phyloP scores from a whole-genome alignment of 1,140 invertebrate species.

The Trachelipus rathkii region DNA sequence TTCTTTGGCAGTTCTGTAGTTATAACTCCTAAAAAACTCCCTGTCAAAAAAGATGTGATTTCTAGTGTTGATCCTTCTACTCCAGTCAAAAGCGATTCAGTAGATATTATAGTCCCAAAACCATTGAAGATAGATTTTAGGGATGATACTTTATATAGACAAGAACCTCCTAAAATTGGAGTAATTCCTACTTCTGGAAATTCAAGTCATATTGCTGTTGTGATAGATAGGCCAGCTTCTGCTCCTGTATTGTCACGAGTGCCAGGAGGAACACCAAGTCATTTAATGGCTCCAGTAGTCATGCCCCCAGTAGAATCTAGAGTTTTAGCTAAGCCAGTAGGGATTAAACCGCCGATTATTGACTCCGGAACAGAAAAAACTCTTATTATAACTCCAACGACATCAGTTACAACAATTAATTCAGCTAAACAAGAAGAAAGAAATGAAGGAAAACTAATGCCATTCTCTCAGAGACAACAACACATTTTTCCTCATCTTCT shows the following conservation, averaged over 20 bases:
- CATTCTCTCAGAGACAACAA: slow-evolving; percentile 42
- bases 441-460: slow-evolving; percentile 36
- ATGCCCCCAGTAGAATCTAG: slow-evolving; percentile 40
- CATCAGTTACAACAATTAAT: neutral
- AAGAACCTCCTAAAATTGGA: slow-evolving; percentile 16
- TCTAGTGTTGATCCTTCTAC: neutral
- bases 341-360: slow-evolving; percentile 27
- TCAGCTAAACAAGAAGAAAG: slow-evolving; percentile 31
- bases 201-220: slow-evolving; percentile 1
- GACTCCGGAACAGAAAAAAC: slow-evolving; percentile 31
- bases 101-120: neutral
- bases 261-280: slow-evolving; percentile 27
- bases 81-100: neutral
- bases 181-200: slow-evolving; percentile 20
- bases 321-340: slow-evolving; percentile 42
- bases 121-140: slow-evolving; percentile 20
- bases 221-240: neutral
- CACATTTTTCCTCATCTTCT: slow-evolving; percentile 44
- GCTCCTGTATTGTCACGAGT: neutral
- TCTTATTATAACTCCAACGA: neutral
- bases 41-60: neutral
- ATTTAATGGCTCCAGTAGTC: slow-evolving; percentile 38
- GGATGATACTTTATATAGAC: neutral
- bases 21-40: neutral
- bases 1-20: neutral